Evolutionary conservation across 2,888 invertebrate genomes (phyloP).

Genomic region (Thecophora atra): DNA sequence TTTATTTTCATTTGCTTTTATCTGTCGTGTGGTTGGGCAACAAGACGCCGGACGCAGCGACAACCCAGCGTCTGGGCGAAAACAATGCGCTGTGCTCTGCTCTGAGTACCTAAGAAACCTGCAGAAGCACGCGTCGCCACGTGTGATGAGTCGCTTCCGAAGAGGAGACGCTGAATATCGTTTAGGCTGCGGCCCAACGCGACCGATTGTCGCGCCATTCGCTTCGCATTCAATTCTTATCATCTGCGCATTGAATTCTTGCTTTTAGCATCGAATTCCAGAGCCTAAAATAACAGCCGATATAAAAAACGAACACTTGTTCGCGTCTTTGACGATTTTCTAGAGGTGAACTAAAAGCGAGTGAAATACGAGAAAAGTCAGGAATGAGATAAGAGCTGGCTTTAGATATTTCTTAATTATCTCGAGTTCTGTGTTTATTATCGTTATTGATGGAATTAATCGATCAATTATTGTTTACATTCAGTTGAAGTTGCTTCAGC

Average conservation of each 20-base stretch:
- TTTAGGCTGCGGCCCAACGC: constrained; percentile 5
- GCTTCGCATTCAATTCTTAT: constrained; percentile 8
- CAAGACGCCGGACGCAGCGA: constrained; percentile 2
- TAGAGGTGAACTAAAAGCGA: neutral
- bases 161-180: neutral
- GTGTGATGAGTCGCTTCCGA: neutral
- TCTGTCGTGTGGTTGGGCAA: too few species aligned
- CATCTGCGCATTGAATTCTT: constrained; percentile 10
- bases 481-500: too few species aligned
- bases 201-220: constrained; percentile 22
- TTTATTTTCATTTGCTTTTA: neutral
- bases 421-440: too few species aligned
- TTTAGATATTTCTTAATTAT: too few species aligned
- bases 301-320: constrained; percentile 1
- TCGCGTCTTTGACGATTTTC: constrained; percentile 19
- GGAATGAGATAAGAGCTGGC: neutral
- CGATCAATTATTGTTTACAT: too few species aligned
- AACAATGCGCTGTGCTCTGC: constrained; percentile 8
- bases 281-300: neutral
- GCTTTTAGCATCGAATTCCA: constrained; percentile 14
- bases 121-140: constrained; percentile 8
- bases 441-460: too few species aligned
- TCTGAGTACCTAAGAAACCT: too few species aligned
- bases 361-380: neutral
- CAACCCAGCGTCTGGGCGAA: neutral